Percentiles rank a stretch among this genome's conserved stretches.
These are phyloP conservation scores for Drosophila gunungcola DNA, from an alignment of 1,140 invertebrate genomes.

Conservation along the genomic window DNA sequence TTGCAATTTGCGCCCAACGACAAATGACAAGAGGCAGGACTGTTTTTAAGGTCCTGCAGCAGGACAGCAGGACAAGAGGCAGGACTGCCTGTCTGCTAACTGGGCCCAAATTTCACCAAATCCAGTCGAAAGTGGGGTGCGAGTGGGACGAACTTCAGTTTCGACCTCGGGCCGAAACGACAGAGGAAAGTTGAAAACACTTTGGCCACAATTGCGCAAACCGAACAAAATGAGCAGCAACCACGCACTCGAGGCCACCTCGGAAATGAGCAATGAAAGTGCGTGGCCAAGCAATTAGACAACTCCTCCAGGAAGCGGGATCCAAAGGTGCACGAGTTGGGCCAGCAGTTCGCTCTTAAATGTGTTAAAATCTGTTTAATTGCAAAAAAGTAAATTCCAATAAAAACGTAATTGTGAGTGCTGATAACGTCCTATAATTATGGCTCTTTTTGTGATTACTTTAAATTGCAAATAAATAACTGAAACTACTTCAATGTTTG, in stretches of 20 bases:
- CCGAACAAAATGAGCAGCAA: conserved; percentile 48
- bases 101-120: conserved; percentile 66
- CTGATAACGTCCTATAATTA: conserved; percentile 1
- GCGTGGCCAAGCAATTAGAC: conserved; percentile 62
- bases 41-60: conserved; percentile 24
- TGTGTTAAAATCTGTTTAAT: background rate
- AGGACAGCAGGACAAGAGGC: conserved; percentile 37
- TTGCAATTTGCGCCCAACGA: conserved; percentile 65
- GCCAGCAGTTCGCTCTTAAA: background rate
- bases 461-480: conserved; percentile 2
- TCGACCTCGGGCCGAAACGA: conserved; percentile 47
- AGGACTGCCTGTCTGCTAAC: conserved; percentile 24
- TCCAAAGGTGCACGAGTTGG: background rate
- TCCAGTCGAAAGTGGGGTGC: conserved; percentile 33
- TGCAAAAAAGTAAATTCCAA: background rate
- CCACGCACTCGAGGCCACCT: conserved; percentile 26
- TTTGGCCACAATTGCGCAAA: conserved; percentile 69
- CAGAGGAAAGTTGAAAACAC: conserved; percentile 62
- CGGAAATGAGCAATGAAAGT: conserved; percentile 67
- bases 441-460: background rate
- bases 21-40: conserved; percentile 43
- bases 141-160: conserved; percentile 26
- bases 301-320: conserved; percentile 6
- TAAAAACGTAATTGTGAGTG: background rate
- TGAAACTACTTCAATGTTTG: background rate